Evolutionary conservation across 2,888 invertebrate species (phyloP), one percentile per base, ranked within the genome.

Genomic region (Amphimallon solstitiale): DNA sequence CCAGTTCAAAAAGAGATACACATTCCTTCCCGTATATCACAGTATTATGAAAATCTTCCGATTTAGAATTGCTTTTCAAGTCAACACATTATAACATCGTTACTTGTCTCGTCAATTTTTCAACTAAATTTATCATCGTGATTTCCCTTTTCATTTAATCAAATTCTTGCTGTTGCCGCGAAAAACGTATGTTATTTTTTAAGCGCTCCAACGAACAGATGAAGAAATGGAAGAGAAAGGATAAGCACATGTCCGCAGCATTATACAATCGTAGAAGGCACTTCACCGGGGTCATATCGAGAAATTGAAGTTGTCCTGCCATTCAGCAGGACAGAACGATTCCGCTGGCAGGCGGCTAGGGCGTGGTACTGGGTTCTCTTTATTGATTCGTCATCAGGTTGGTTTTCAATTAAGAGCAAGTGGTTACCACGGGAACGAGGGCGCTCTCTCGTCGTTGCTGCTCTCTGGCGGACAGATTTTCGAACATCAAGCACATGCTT

Each of bases 301-400:
- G 45, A 45, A 45, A 45, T 45, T 45, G 45, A 19, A 45, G 45
- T 17, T 45, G 45, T 45, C 45, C 45, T 45, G 45, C 45, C 45
- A 19, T 45, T 45, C 45, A 19, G 19, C 45, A 29, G 29, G 45
- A 45, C n/a, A 6, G 45, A 17, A 46, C 54, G 19, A n/a, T 19
- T 5, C 21, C n/a, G 59, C 21, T 40, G 29, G 46, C 45, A 64
- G 49, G 37, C 45, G 21, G 40, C 51, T 29, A 35, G 76, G 78
- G 76, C 77, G 78, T 77, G 77, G 75, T 76, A 71, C 74, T 72
- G 75, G 76, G 66, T 77, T 77, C 77, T 76, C 78, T 80, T 81
- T 83, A 83, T 83, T 82, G 83, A 83, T 83, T 83, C 82, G 82
- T 82, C 82, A 82, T 82, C 83, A 82, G 82, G 81, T 83, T 80